Evolutionary conservation across 2,113 vertebrate genomes (phyloP), one percentile per base, ranked within the genome.

Genomic region (Speoplatyrhinus poulsoni): DNA sequence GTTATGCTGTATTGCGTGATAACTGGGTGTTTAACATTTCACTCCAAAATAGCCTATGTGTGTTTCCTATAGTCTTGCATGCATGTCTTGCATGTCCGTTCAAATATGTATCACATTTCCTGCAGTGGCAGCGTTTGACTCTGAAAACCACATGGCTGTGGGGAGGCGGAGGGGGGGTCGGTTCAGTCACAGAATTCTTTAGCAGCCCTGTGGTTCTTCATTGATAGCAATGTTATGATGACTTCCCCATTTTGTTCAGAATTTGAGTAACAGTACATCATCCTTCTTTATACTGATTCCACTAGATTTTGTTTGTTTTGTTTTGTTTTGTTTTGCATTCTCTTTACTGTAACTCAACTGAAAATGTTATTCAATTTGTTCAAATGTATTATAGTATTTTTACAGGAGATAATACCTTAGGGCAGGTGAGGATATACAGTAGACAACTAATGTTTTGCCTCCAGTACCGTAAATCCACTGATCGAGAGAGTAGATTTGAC

Each of bases 61-160:
- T 53, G 46, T 74, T 81, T 73, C 79, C 64, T 64, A 48, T 60
- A 73, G 46, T 67, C 63, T 70, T 7, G 3, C 55, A 58, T 7
- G 3, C 55, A 58, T 67, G 69, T 60, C n/a, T 84, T n/a, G n/a
- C n/a, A n/a, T n/a, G n/a, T 81, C 80, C 76, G 72, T 80, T 82
- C 61, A 79, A 85, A 66, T 59, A 82, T 82, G 83, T 84, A 83
- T 85, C 86, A 79, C 46, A 52, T 80, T 75, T 87, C 73, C 79
- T 83, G 74, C 64, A 19, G 19, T 19, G 19, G 19, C 19, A 19
- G 19, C 19, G 19, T 82, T 77, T n/a, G 67, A 79, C 82, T 75
- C 52, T 12, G 80, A 74, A 33, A 41, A 65, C 62, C 46, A 46
- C 41, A 12, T 0, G 32, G 58, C 46, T 72, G 70, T 63, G 79